A percentile compares a stretch with the other conserved stretches of the same genome.
Evolutionary conservation across 2,888 invertebrate genomes (phyloP).

Genomic region (Drosophila putrida): DNA sequence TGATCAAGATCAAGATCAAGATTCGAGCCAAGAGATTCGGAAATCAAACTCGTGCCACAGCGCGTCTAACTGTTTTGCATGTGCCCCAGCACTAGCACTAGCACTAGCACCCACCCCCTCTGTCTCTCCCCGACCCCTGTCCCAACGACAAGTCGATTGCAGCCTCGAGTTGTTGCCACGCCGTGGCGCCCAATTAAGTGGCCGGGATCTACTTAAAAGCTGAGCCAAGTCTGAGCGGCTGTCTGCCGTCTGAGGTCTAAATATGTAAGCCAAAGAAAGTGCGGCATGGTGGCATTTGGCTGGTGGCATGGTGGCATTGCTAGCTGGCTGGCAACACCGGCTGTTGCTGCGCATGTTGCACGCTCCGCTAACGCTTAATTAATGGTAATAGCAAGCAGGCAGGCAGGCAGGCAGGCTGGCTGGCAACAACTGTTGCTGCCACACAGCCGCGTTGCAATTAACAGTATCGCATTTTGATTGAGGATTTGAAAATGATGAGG

Average conservation of each 20-base stretch:
- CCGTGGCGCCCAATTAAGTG: conserved; percentile 52
- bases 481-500: conserved; percentile 15
- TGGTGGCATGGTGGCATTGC: conserved; percentile 5
- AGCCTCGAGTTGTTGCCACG: conserved; percentile 2
- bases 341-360: conserved; percentile 64
- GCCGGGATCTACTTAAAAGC: conserved; percentile 53
- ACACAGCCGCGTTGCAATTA: conserved; percentile 57
- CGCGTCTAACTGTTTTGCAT: conserved; percentile 55
- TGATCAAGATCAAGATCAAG: conserved; percentile 9
- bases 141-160: not conserved
- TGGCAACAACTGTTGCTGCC: conserved; percentile 22
- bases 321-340: conserved; percentile 29
- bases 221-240: conserved; percentile 10
- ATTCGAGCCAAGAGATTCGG: not conserved
- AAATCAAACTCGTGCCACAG: conserved; percentile 16
- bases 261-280: conserved; percentile 41
- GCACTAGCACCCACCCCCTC: not conserved
- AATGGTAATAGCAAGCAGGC: conserved; percentile 57
- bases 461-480: conserved; percentile 48
- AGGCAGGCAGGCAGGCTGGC: conserved; percentile 8
- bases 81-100: conserved; percentile 6
- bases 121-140: not conserved
- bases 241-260: conserved; percentile 10
- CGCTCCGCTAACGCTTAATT: conserved; percentile 77
- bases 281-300: conserved; percentile 1